phyloP scores from a whole-genome alignment of 2,888 invertebrate genomes.

The Lamellibrachia satsuma region DNA sequence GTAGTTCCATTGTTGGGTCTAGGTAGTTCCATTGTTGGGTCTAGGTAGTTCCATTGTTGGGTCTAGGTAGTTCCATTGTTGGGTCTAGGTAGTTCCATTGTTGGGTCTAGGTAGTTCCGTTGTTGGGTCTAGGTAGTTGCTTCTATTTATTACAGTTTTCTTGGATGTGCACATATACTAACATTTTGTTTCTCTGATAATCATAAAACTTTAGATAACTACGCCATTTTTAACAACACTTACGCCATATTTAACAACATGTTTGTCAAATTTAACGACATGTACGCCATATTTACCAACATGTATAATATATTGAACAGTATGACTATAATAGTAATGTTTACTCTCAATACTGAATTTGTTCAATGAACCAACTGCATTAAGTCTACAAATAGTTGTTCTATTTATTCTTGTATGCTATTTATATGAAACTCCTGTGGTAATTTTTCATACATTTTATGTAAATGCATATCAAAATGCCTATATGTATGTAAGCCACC shows the following conservation, averaged over 20 bases:
- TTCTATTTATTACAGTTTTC: not conserved
- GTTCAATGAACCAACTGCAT: not conserved
- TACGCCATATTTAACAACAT: too few relatives aligned
- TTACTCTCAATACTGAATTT: not conserved
- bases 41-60: not conserved
- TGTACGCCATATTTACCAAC: too few relatives aligned
- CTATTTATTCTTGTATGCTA: not conserved
- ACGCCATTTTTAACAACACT: not conserved
- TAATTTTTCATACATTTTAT: not conserved
- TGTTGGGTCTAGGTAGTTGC: not conserved
- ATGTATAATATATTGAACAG: not conserved
- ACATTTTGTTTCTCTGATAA: not conserved
- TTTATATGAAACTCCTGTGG: not conserved
- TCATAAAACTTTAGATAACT: not conserved
- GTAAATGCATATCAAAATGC: not conserved
- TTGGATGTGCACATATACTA: not conserved
- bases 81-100: not conserved
- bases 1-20: too few relatives aligned
- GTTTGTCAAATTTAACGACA: not conserved
- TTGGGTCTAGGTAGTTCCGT: too few relatives aligned
- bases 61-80: not conserved
- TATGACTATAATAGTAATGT: not conserved
- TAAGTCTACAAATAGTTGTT: not conserved
- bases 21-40: too few relatives aligned
- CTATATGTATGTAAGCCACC: not conserved